Conservation (phyloP, 1,140 invertebrate genomes). For the Drosophila albomicans region DNA sequence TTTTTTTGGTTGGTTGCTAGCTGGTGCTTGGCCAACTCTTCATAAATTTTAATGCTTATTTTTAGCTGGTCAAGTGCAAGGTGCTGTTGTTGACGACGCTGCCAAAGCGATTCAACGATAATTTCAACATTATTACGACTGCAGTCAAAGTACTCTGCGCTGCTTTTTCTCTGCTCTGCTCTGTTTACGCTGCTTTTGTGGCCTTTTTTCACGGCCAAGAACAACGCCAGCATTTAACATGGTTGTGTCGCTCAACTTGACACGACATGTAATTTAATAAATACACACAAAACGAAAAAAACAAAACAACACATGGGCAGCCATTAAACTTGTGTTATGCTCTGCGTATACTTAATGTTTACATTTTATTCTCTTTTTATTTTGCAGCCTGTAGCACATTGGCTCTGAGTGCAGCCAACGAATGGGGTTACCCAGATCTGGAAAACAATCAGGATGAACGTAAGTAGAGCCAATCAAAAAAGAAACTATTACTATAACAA, state of each 20-base stretch:
- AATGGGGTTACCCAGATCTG: constrained; percentile 77
- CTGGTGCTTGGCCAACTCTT: constrained; percentile 27
- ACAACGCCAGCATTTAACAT: constrained; percentile 11
- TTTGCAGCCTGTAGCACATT: constrained; percentile 57
- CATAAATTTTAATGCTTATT: constrained; percentile 68
- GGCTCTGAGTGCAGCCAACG: constrained; percentile 47
- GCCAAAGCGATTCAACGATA: constrained; percentile 47
- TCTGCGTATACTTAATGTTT: constrained; percentile 49
- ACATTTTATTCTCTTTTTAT: background rate
- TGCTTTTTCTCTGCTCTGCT: background rate
- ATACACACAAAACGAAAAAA: constrained; percentile 21
- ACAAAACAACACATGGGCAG: background rate
- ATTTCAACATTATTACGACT: constrained; percentile 22
- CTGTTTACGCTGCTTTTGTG: constrained; percentile 2
- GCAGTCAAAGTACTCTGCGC: background rate
- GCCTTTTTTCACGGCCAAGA: constrained; percentile 36
- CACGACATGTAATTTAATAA: constrained; percentile 12
- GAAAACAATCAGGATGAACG: constrained; percentile 69
- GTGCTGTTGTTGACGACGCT: constrained; percentile 58
- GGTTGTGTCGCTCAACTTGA: constrained; percentile 61
- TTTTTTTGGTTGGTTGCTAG: background rate
- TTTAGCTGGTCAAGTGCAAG: constrained; percentile 77
- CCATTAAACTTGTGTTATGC: constrained; percentile 42
- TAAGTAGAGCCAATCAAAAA: constrained; percentile 67
- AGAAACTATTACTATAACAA: background rate